Evolutionary conservation across 2,888 invertebrate species (phyloP).

Genomic region (Euplexia lucipara): DNA sequence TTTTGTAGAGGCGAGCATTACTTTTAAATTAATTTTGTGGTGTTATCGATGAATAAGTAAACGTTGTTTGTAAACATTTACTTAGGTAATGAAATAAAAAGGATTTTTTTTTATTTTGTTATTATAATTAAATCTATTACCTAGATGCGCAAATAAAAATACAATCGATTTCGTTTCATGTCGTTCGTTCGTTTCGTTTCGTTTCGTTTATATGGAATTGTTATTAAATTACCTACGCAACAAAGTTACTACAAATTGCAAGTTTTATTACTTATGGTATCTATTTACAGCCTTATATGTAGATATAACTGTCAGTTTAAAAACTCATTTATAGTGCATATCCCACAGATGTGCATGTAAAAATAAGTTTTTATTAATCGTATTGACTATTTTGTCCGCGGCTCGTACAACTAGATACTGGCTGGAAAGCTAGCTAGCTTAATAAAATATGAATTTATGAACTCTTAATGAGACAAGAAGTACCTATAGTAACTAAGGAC

Average conservation of each 20-base stretch:
- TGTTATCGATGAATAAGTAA: constrained; percentile 28
- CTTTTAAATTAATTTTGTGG: constrained; percentile 6
- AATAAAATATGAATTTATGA: constrained; percentile 51
- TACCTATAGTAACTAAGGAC: constrained; percentile 6
- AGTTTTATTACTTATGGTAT: neutral
- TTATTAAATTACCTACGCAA: neutral
- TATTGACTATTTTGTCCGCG: constrained; percentile 9
- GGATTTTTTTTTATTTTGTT: neutral
- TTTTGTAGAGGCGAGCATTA: constrained; percentile 37
- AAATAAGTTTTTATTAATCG: constrained; percentile 7
- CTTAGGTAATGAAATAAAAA: constrained; percentile 24
- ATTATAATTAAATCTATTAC: neutral
- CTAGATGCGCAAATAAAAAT: neutral
- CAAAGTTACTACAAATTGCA: neutral
- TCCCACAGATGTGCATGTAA: neutral
- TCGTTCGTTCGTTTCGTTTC: too few relatives aligned
- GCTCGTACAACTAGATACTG: constrained; percentile 7
- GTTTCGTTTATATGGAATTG: neutral
- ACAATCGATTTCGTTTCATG: neutral
- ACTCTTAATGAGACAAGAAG: constrained; percentile 14
- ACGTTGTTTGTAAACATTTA: constrained; percentile 6
- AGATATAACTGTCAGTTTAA: too few relatives aligned
- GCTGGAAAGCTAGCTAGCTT: constrained; percentile 3
- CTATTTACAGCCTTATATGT: too few relatives aligned
- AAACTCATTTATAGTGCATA: neutral